Base-by-base conservation (phyloP, 1,140 invertebrate genomes). In the Pseudomyrmex flavicornis region DNA sequence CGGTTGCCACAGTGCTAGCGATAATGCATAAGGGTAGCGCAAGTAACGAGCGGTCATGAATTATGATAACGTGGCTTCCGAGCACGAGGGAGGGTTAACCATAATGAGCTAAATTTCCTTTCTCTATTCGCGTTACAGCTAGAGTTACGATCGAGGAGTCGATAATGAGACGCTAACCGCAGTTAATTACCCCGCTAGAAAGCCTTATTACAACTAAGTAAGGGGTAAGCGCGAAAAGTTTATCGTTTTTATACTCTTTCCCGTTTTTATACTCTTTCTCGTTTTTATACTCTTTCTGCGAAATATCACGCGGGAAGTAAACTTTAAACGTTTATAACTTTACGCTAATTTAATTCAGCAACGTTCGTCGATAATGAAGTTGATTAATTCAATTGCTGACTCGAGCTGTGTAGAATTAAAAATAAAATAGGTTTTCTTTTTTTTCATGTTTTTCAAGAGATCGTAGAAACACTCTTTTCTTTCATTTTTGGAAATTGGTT, bases 101-200 rank as follows among this genome's bases (percentile, higher is more conserved):
- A 17, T 79, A 79, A 79, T 79, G 65, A 79, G 75, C 35, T 70
- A 69, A 79, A 79, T 79, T 79, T 59, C 65, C 76, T 69, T 79
- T 59, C 65, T 79, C 76, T 56, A 26, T 46, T 44, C 35, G n/a
- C 7, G 15, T 44, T 68, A 46, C 15, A 58, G 35, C 35, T 68
- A 69, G 17, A 79, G 7, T 46, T 70, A 79, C 52, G 76, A 69
- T 69, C 44, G 35, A 68, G 63, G 17, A 79, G 66, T 58, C 65
- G 66, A 79, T 79, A 79, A 79, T 70, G 76, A 70, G 65, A 79
- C 63, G 75, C 35, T 79, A 58, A 69, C 52, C 65, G 10, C 20
- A 79, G 5, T 79, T 79, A 79, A 79, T 69, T 69, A 56, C n/a
- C 4, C n/a, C 46, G 13, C 69, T 69, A 48, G 66, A 79, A 15